Percentiles rank a stretch among this genome's conserved stretches.
Conservation (phyloP, 2,113 vertebrate genomes). For the Pogona vitticeps region DNA sequence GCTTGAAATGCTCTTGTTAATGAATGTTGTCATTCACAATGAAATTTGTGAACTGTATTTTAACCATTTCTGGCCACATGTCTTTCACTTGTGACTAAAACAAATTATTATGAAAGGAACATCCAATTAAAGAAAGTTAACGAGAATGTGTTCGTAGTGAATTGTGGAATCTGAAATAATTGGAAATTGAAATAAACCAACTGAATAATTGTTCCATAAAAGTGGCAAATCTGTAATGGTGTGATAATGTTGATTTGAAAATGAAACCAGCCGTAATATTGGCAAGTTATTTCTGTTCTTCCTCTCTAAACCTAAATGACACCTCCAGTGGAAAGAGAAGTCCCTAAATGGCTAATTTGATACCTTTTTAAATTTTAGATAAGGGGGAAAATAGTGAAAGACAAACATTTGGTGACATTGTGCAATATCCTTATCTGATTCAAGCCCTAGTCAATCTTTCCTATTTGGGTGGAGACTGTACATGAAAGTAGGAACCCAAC, state of each 20-base stretch:
- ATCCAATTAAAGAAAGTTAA: constrained; percentile 45
- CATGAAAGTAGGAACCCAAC: too few relatives aligned
- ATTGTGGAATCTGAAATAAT: constrained; percentile 42
- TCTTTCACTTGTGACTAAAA: constrained; percentile 36
- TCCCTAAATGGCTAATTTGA: constrained; percentile 25
- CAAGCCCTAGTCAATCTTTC: background rate
- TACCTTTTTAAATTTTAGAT: background rate
- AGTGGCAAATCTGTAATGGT: constrained; percentile 31
- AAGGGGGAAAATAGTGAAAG: background rate
- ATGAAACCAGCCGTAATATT: constrained; percentile 29
- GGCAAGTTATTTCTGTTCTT: constrained; percentile 21
- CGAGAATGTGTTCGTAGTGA: constrained; percentile 32
- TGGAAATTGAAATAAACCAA: constrained; percentile 44
- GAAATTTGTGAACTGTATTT: constrained; percentile 39
- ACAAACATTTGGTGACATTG: background rate
- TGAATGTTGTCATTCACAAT: constrained; percentile 31
- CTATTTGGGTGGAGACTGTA: too few relatives aligned
- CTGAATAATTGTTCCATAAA: constrained; percentile 41
- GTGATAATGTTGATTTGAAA: constrained; percentile 52
- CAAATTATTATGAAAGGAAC: constrained; percentile 44
- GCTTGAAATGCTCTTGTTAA: constrained; percentile 47
- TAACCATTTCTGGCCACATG: constrained; percentile 14
- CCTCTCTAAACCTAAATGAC: constrained; percentile 34
- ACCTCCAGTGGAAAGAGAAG: constrained; percentile 28
- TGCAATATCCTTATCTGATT: background rate